Evolutionary conservation across 2,797 vertebrate genomes (phyloP).

Genomic region (Sebastes vulpes): DNA sequence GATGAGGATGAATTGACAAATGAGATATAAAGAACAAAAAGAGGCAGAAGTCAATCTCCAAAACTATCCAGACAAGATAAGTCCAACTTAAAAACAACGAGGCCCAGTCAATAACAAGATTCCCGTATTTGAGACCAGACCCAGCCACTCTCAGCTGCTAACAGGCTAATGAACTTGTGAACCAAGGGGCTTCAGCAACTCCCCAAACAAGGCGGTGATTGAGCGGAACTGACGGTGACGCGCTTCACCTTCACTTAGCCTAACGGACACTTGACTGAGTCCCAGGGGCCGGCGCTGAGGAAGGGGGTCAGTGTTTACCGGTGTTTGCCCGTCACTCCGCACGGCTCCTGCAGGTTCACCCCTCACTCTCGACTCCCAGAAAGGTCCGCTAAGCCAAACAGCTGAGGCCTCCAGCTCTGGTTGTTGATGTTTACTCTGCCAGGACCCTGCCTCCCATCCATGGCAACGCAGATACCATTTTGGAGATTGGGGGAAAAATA

Average conservation of each 20-base stretch:
- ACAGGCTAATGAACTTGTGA: slow-evolving; percentile 69
- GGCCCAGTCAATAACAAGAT: background rate
- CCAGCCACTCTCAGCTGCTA: background rate
- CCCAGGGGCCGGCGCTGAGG: slow-evolving; percentile 64
- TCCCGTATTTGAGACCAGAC: background rate
- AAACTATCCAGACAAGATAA: background rate
- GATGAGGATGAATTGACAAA: background rate
- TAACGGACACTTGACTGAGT: slow-evolving; percentile 78
- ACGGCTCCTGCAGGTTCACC: slow-evolving; percentile 47
- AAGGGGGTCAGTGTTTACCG: slow-evolving; percentile 78
- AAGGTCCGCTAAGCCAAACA: slow-evolving; percentile 64
- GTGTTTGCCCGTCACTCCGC: slow-evolving; percentile 77
- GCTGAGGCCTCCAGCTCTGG: slow-evolving; percentile 34
- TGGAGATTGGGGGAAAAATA: slow-evolving; percentile 75
- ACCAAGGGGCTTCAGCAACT: slow-evolving; percentile 34
- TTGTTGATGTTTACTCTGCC: slow-evolving; percentile 82
- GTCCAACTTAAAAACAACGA: background rate
- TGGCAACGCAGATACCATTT: slow-evolving; percentile 76
- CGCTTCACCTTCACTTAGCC: slow-evolving; percentile 82
- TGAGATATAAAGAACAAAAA: background rate
- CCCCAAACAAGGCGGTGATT: slow-evolving; percentile 68
- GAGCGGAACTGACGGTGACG: slow-evolving; percentile 74
- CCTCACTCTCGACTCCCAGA: slow-evolving; percentile 40
- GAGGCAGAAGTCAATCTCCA: no score
- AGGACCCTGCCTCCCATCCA: slow-evolving; percentile 45